Evolutionary conservation across 2,113 vertebrate genomes (phyloP).

Genomic region (Pongo pygmaeus): DNA sequence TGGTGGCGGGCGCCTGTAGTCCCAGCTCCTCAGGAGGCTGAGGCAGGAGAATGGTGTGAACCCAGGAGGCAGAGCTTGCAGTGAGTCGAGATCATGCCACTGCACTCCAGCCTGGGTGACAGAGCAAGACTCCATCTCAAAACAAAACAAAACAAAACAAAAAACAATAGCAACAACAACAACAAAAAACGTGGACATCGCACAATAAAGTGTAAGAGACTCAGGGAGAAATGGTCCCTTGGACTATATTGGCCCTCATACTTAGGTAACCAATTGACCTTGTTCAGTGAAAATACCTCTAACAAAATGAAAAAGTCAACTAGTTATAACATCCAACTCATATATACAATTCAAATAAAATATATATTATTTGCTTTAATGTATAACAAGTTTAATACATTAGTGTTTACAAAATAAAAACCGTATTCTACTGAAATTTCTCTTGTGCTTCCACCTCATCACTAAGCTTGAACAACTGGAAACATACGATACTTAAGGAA

Average conservation of each 20-base stretch:
- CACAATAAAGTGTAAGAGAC: constrained; percentile 56
- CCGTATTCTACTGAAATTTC: constrained; percentile 80
- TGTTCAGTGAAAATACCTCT: constrained; percentile 76
- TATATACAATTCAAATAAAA: constrained; percentile 86
- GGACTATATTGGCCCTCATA: constrained; percentile 70
- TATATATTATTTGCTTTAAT: constrained; percentile 93
- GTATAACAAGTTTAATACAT: constrained; percentile 98
- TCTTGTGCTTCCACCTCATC: constrained; percentile 77
- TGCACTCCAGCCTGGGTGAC: too few species aligned
- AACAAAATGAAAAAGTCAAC: constrained; percentile 74
- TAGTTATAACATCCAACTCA: constrained; percentile 78
- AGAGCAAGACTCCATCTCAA: too few species aligned
- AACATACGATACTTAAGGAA: constrained; percentile 64
- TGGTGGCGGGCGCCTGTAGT: too few species aligned
- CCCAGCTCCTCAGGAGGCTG: too few species aligned
- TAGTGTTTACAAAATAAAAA: constrained; percentile 96
- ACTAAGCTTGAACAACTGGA: constrained; percentile 67
- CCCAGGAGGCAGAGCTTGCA: too few species aligned
- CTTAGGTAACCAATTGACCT: constrained; percentile 75
- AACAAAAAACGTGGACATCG: constrained; percentile 47
- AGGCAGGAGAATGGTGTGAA: too few species aligned
- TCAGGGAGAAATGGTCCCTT: constrained; percentile 62
- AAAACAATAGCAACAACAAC: too few species aligned
- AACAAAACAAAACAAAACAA: too few species aligned
- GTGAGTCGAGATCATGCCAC: too few species aligned